Conservation (phyloP, 2,797 vertebrate species). For the Neopelma chrysocephalum region DNA sequence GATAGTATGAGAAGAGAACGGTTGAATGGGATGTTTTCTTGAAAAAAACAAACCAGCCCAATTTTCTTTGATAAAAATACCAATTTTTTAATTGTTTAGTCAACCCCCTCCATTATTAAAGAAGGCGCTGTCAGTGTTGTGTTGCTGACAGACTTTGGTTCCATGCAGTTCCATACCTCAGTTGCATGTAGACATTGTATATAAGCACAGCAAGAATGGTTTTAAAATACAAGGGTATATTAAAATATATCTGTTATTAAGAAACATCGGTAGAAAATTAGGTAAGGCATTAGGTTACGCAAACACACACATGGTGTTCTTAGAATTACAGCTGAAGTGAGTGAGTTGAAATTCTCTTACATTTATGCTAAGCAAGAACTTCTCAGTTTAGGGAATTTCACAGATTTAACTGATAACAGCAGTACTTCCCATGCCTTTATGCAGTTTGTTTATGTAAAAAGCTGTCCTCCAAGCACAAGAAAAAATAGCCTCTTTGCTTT, state of each 20-base stretch:
- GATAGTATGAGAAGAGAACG: not conserved
- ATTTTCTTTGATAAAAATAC: not conserved
- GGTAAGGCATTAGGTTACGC: not conserved
- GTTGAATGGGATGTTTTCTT: not conserved
- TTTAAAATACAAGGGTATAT: not conserved
- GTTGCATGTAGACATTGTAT: not conserved
- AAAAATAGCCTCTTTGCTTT: not conserved
- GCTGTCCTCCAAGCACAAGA: not conserved
- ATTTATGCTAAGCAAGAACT: not conserved
- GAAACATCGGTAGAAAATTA: not conserved
- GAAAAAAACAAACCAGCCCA: not conserved
- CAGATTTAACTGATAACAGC: constrained; percentile 3
- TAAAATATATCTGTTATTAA: not conserved
- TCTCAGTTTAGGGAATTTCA: not conserved
- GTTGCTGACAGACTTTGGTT: not conserved
- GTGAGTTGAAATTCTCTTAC: not conserved
- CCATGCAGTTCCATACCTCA: not conserved
- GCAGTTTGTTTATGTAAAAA: constrained; percentile 44
- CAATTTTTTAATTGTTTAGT: not conserved
- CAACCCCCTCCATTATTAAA: not conserved
- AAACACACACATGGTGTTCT: not conserved
- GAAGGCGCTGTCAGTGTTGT: not conserved
- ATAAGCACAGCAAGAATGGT: not conserved
- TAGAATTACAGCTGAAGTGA: not conserved
- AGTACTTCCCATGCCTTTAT: not conserved